phyloP scores from a whole-genome alignment of 1,140 invertebrate genomes.

The Mylabris phalerata region DNA sequence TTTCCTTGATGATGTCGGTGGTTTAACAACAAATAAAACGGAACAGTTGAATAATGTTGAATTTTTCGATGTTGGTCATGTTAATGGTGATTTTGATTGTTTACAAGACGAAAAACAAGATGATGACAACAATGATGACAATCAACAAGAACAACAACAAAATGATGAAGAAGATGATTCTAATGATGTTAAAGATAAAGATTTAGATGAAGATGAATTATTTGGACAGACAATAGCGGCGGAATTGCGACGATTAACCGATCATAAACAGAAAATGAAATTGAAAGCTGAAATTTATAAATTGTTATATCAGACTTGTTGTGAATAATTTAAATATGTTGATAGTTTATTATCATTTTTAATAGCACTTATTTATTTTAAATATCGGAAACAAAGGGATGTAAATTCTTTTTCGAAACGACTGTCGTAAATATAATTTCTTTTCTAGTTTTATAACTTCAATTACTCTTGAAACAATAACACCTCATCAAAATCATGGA shows the following conservation, averaged over 20 bases:
- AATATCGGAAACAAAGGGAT: background rate
- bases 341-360: background rate
- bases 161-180: too few species aligned
- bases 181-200: background rate
- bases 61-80: constrained; percentile 5
- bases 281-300: constrained; percentile 23
- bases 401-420: background rate
- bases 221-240: constrained; percentile 22
- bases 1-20: background rate
- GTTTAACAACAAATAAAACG: background rate
- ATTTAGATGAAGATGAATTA: constrained; percentile 21
- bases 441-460: constrained; percentile 43
- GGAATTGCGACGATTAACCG: constrained; percentile 16
- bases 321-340: constrained; percentile 6
- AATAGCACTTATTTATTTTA: background rate
- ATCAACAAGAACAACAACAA: too few species aligned
- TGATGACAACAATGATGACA: too few species aligned
- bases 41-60: constrained; percentile 3
- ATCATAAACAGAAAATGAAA: constrained; percentile 19
- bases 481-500: too few species aligned
- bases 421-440: background rate
- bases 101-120: too few species aligned
- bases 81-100: too few species aligned
- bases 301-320: constrained; percentile 16
- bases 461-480: too few species aligned